Percentiles rank a stretch among this genome's conserved stretches.
Conservation (phyloP, 2,113 vertebrate species). For the Psammodynastes pulverulentus region DNA sequence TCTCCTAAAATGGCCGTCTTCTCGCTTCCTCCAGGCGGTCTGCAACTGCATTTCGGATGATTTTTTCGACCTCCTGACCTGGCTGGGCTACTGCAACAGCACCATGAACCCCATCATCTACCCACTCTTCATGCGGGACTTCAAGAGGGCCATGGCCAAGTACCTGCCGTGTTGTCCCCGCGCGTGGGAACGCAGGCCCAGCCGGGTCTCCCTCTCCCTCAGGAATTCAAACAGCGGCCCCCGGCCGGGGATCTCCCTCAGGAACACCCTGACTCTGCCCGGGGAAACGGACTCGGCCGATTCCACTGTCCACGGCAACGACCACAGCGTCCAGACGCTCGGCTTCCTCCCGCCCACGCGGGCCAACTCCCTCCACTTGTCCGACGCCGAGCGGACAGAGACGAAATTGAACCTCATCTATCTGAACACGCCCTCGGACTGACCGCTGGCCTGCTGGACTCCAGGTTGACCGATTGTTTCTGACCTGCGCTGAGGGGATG, state of each 20-base stretch:
- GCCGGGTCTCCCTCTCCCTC: slow-evolving; percentile 82
- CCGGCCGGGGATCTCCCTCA: slow-evolving; percentile 62
- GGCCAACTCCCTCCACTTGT: slow-evolving; percentile 66
- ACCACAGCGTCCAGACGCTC: slow-evolving; percentile 4
- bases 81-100: slow-evolving; percentile 98
- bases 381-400: slow-evolving; percentile 60
- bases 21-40: slow-evolving; percentile 73
- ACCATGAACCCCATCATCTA: slow-evolving; percentile 99
- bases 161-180: slow-evolving; percentile 82
- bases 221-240: slow-evolving; percentile 85
- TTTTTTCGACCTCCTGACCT: slow-evolving; percentile 90
- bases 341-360: slow-evolving; percentile 35
- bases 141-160: slow-evolving; percentile 88
- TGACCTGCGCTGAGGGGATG: neutral
- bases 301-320: slow-evolving; percentile 62
- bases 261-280: slow-evolving; percentile 67
- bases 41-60: slow-evolving; percentile 81
- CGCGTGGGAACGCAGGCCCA: slow-evolving; percentile 66
- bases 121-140: slow-evolving; percentile 96
- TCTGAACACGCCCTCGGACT: slow-evolving; percentile 72
- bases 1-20: neutral
- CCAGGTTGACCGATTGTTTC: neutral
- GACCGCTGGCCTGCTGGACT: slow-evolving; percentile 18
- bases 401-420: slow-evolving; percentile 66
- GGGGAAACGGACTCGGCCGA: slow-evolving; percentile 66